phyloP scores from a whole-genome alignment of 2,888 invertebrate genomes.

The Tipula confusa region DNA sequence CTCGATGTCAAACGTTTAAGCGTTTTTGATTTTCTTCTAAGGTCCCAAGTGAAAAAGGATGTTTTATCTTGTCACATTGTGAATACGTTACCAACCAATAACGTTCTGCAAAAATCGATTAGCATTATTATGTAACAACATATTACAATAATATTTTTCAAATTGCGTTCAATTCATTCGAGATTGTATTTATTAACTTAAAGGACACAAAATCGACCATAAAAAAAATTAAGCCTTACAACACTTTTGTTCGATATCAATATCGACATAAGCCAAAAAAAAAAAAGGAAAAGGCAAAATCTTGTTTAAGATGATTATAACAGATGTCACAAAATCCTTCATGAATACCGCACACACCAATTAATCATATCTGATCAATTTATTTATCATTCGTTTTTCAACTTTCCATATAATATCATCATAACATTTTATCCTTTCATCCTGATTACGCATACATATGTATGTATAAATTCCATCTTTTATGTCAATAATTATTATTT shows the following conservation, averaged over 20 bases:
- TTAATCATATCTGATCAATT: slow-evolving; percentile 7
- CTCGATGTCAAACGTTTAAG: too few relatives aligned
- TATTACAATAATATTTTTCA: too few relatives aligned
- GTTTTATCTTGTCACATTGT: too few relatives aligned
- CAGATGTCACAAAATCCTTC: slow-evolving; percentile 12
- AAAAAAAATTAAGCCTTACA: too few relatives aligned
- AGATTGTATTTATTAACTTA: too few relatives aligned
- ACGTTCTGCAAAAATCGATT: too few relatives aligned
- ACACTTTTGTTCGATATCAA: neutral
- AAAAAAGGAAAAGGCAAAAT: neutral
- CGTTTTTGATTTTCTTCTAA: too few relatives aligned
- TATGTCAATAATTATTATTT: slow-evolving; percentile 9
- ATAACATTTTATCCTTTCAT: neutral
- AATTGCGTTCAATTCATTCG: too few relatives aligned
- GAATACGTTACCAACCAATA: too few relatives aligned
- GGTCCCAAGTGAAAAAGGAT: too few relatives aligned
- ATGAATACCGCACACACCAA: neutral
- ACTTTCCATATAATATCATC: neutral
- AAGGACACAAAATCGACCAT: too few relatives aligned
- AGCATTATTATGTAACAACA: too few relatives aligned
- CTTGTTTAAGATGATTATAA: neutral
- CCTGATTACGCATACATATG: neutral
- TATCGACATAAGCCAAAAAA: neutral
- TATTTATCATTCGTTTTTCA: neutral
- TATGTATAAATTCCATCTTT: neutral